Base-by-base conservation (phyloP, 2,797 vertebrate species). In the Stomatorhinus walkeri region DNA sequence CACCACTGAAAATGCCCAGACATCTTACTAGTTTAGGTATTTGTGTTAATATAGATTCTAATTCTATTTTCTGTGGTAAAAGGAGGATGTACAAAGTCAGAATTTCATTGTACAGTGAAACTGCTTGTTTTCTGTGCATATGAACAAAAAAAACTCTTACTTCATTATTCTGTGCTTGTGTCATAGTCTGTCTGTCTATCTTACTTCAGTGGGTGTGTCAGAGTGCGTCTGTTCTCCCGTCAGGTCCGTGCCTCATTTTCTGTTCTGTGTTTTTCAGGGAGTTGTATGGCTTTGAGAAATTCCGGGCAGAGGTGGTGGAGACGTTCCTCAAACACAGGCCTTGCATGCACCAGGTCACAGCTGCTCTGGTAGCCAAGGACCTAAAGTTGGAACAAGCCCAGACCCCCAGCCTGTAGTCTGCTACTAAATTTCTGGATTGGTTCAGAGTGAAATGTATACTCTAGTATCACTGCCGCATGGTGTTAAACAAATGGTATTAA, bases 261-360 rank as follows among this genome's bases (percentile, higher is more conserved):
- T 24, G 16, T 87, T 22, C 22, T 54, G 36, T 81, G 36, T 61
- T 12, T 91, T 89, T 3, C 92, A 99, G 98, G 90, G 98, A 99
- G 43, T 95, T 99, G 16, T 97, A 95, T 54, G 94, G 91, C 93
- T 98, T 97, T 89, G 96, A 97, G 1, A 97, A 97, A 91, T 96
- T 93, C 88, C 95, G 64, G 0, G 94, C 96, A 2, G 94, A 96
- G 92, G 94, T 97, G 0, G 89, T 98, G 56, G 92, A 76, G 1
- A 87, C 94, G 0, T 99, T 97, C 91, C 89, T 94, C 81, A 94
- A 95, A 88, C 93, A 97, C 51, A 94, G 94, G 87, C 92, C 90
- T 0, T 94, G 90, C 3, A 98, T 99, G 97, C 98, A 99, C 88
- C 96, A 96, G 0, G 96, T 98, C 91, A 98, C 98, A 0, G 93